Conservation (phyloP, 1,140 invertebrate genomes). For the Drosophila bipectinata region DNA sequence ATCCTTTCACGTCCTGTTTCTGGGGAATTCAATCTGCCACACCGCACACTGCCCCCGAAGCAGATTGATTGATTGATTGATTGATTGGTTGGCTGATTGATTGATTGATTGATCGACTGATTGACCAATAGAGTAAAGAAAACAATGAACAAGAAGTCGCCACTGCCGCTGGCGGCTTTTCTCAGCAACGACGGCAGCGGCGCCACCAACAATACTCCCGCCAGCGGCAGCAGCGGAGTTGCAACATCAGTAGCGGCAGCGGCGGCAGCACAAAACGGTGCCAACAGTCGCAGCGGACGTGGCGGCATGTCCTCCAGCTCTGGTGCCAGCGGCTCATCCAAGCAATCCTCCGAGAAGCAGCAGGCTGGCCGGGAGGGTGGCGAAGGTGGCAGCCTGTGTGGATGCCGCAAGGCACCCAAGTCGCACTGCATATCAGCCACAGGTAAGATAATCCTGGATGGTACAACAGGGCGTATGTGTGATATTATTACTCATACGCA, state of each 20-base stretch:
- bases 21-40: not conserved
- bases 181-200: conserved; percentile 48
- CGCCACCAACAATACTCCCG: conserved; percentile 29
- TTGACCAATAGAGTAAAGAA: conserved; percentile 26
- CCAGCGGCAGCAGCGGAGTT: conserved; percentile 37
- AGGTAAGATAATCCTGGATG: conserved; percentile 55
- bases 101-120: conserved; percentile 44
- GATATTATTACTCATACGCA: conserved; percentile 12
- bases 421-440: conserved; percentile 84
- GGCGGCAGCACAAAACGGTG: conserved; percentile 30
- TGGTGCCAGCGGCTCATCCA: conserved; percentile 18
- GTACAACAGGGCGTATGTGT: conserved; percentile 2
- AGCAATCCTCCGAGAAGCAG: conserved; percentile 51
- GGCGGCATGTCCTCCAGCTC: conserved; percentile 30
- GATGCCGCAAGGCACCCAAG: conserved; percentile 82
- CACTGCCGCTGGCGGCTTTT: conserved; percentile 71
- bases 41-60: conserved; percentile 13
- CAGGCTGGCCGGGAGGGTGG: conserved; percentile 36
- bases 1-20: not conserved
- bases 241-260: conserved; percentile 25
- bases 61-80: conserved; percentile 21
- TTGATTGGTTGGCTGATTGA: conserved; percentile 55
- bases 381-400: conserved; percentile 56
- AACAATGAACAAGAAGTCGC: conserved; percentile 75
- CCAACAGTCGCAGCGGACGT: conserved; percentile 12